Evolutionary conservation across 1,140 invertebrate species (phyloP).

Genomic region (Drosophila asahinai): DNA sequence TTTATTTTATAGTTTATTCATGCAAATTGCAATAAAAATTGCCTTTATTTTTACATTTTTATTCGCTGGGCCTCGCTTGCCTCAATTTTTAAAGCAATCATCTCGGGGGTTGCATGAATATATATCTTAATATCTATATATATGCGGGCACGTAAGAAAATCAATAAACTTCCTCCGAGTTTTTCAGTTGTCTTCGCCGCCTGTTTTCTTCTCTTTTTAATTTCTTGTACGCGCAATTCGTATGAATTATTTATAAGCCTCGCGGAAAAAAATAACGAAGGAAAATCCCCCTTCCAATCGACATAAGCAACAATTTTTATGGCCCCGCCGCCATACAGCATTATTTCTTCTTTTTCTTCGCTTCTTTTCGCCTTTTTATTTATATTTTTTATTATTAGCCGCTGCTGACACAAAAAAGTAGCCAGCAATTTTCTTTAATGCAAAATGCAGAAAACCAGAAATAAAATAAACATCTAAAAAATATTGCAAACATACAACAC

Average conservation of each 20-base stretch:
- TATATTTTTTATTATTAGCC: constrained; percentile 75
- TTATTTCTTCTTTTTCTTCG: constrained; percentile 42
- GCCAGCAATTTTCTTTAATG: constrained; percentile 68
- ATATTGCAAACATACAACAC: constrained; percentile 45
- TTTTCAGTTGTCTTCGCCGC: constrained; percentile 35
- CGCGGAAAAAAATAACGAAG: constrained; percentile 20
- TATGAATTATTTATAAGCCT: constrained; percentile 81
- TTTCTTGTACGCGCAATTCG: constrained; percentile 69
- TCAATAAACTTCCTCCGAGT: constrained; percentile 72
- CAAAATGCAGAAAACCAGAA: constrained; percentile 36
- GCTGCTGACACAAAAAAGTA: constrained; percentile 54
- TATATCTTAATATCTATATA: background rate
- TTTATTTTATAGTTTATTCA: constrained; percentile 84
- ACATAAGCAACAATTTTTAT: constrained; percentile 80
- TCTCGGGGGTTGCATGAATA: constrained; percentile 4
- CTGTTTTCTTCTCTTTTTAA: constrained; percentile 53
- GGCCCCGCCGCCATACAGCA: constrained; percentile 42
- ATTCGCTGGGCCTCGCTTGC: constrained; percentile 38
- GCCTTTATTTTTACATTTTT: constrained; percentile 77
- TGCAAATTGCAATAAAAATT: constrained; percentile 84
- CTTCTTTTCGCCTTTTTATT: constrained; percentile 25
- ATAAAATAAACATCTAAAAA: constrained; percentile 55
- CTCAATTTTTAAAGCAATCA: constrained; percentile 57
- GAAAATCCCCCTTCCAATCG: constrained; percentile 31
- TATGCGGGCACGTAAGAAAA: constrained; percentile 56